Conservation (phyloP, 2,888 invertebrate genomes). For the Apamea crenata region DNA sequence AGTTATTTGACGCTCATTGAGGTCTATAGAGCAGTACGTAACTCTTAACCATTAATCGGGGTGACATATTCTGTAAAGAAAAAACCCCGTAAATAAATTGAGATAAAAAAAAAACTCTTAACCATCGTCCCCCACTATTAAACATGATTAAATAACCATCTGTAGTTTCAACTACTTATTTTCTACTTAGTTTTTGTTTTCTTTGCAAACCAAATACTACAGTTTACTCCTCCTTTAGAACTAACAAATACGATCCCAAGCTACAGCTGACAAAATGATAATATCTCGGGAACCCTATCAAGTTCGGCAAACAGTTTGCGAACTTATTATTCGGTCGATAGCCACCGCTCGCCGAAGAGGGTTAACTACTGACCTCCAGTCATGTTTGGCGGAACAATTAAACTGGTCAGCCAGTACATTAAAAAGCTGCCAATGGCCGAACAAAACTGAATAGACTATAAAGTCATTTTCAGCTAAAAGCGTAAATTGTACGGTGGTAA, state of each 20-base stretch:
- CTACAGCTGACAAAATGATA: slow-evolving; percentile 50
- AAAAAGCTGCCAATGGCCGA: slow-evolving; percentile 71
- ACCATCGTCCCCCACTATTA: background rate
- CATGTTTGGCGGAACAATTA: slow-evolving; percentile 61
- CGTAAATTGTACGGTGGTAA: slow-evolving; percentile 82
- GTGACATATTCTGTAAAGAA: too few species aligned
- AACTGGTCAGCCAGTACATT: slow-evolving; percentile 63
- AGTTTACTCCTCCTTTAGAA: background rate
- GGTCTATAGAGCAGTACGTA: background rate
- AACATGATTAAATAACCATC: background rate
- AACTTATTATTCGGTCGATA: slow-evolving; percentile 64
- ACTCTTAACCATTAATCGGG: background rate
- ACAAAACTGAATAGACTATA: slow-evolving; percentile 79
- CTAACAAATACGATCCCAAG: slow-evolving; percentile 9
- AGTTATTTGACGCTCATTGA: slow-evolving; percentile 1
- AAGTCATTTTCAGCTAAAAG: slow-evolving; percentile 84
- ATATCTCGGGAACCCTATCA: slow-evolving; percentile 52
- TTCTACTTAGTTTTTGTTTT: background rate
- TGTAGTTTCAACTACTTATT: background rate
- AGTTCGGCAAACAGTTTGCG: slow-evolving; percentile 54
- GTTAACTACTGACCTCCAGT: slow-evolving; percentile 64
- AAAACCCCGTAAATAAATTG: too few species aligned
- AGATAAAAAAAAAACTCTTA: too few species aligned
- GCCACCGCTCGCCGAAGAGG: slow-evolving; percentile 44
- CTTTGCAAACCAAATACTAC: background rate